Conservation (phyloP, 2,888 invertebrate genomes). For the Rhingia rostrata region DNA sequence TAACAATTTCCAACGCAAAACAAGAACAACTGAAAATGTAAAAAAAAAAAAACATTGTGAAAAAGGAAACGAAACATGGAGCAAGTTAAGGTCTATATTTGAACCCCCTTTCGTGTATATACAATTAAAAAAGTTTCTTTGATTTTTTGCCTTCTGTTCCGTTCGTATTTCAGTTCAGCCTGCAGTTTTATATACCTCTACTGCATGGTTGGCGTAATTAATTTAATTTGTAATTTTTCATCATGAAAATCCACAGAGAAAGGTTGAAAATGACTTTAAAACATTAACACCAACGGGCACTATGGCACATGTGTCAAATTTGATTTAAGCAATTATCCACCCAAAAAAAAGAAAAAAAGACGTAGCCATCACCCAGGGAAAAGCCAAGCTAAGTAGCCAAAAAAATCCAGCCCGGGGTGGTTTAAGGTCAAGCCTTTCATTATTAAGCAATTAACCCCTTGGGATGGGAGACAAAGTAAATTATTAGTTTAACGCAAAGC, state of each 20-base stretch:
- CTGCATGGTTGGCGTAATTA: constrained; percentile 69
- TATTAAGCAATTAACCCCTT: constrained; percentile 68
- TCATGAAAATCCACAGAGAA: constrained; percentile 21
- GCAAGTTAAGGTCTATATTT: constrained; percentile 67
- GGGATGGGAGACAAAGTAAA: constrained; percentile 55
- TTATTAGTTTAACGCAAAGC: constrained; percentile 61
- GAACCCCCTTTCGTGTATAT: constrained; percentile 69
- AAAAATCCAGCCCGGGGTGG: constrained; percentile 38
- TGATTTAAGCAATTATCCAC: constrained; percentile 70
- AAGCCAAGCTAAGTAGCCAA: too few species aligned
- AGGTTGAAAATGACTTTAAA: constrained; percentile 54
- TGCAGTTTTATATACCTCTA: constrained; percentile 52
- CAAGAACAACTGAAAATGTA: constrained; percentile 7
- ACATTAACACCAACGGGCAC: constrained; percentile 66
- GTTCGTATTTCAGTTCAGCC: constrained; percentile 16
- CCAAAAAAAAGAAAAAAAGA: constrained; percentile 46
- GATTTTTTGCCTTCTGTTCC: constrained; percentile 37
- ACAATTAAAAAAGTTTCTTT: constrained; percentile 72
- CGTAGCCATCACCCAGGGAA: constrained; percentile 12
- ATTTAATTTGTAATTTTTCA: constrained; percentile 73
- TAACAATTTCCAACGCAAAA: constrained; percentile 65
- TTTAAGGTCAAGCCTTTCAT: constrained; percentile 71
- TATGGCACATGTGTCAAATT: constrained; percentile 71
- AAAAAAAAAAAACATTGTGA: constrained; percentile 18
- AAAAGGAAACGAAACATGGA: constrained; percentile 10